These are phyloP conservation scores for Craniophora ligustri DNA, from an alignment of 2,888 invertebrate genomes.

Conservation along the genomic window DNA sequence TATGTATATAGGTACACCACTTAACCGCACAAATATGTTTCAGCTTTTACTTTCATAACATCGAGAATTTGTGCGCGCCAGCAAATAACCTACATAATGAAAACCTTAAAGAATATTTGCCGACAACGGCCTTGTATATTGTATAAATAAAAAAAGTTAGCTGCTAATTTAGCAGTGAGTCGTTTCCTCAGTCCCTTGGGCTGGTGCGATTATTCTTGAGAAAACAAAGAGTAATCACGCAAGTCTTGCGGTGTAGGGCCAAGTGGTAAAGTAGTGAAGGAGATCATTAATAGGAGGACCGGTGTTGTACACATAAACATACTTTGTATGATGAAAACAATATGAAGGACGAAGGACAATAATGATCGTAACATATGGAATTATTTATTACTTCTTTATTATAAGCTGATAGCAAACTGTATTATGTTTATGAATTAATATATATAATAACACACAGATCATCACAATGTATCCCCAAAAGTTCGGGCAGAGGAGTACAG, in stretches of 20 bases:
- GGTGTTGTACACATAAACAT: conserved; percentile 14
- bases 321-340: conserved; percentile 33
- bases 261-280: conserved; percentile 64
- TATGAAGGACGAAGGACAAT: conserved; percentile 14
- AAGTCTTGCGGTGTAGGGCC: conserved; percentile 54
- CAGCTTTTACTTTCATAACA: conserved; percentile 45
- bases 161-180: conserved; percentile 60
- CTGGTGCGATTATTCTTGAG: conserved; percentile 59
- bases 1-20: conserved; percentile 22
- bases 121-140: conserved; percentile 46
- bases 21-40: conserved; percentile 38
- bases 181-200: conserved; percentile 56
- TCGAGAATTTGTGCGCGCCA: conserved; percentile 37
- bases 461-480: too few relatives aligned
- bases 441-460: too few relatives aligned
- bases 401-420: too few relatives aligned
- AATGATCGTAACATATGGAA: conserved; percentile 10
- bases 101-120: conserved; percentile 54
- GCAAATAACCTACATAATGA: conserved; percentile 37
- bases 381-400: too few relatives aligned
- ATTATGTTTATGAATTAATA: too few relatives aligned
- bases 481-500: too few relatives aligned
- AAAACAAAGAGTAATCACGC: conserved; percentile 66
- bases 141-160: conserved; percentile 60
- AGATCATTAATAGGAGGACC: conserved; percentile 63